Evolutionary conservation across 2,113 vertebrate genomes (phyloP).

Genomic region (Lanius collurio): DNA sequence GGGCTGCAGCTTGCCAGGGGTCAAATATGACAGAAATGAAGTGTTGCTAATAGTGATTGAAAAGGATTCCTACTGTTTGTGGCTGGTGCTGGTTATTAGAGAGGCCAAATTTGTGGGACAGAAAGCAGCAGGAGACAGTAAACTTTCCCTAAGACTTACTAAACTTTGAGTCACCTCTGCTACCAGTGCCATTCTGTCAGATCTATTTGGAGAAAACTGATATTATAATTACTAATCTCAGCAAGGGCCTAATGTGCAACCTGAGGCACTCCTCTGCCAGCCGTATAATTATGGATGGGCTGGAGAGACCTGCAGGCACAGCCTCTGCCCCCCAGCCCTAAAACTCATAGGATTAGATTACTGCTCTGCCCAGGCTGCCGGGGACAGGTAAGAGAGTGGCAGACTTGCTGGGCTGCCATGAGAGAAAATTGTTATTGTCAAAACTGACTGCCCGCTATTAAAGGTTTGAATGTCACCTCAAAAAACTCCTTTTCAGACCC

Average conservation of each 20-base stretch:
- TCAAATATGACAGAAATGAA: slow-evolving; percentile 83
- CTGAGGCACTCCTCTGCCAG: slow-evolving; percentile 73
- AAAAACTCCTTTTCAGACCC: slow-evolving; percentile 67
- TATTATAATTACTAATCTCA: slow-evolving; percentile 88
- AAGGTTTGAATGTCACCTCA: slow-evolving; percentile 80
- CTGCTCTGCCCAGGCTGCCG: slow-evolving; percentile 51
- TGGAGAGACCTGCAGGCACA: slow-evolving; percentile 58
- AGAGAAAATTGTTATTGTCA: slow-evolving; percentile 73
- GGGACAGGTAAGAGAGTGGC: slow-evolving; percentile 76
- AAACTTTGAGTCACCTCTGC: slow-evolving; percentile 80
- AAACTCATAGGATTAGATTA: slow-evolving; percentile 75
- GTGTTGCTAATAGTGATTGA: slow-evolving; percentile 84
- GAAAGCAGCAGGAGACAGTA: slow-evolving; percentile 80
- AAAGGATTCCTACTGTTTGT: slow-evolving; percentile 83
- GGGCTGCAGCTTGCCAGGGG: slow-evolving; percentile 73
- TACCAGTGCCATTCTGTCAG: slow-evolving; percentile 68
- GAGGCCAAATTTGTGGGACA: slow-evolving; percentile 78
- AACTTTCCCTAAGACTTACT: slow-evolving; percentile 77
- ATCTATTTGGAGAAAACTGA: slow-evolving; percentile 79
- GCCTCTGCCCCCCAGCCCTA: slow-evolving; percentile 28
- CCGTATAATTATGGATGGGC: slow-evolving; percentile 75
- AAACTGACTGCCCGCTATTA: slow-evolving; percentile 59
- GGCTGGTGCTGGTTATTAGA: slow-evolving; percentile 68
- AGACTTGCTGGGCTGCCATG: slow-evolving; percentile 40
- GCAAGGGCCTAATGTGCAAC: slow-evolving; percentile 77